Evolutionary conservation across 2,888 invertebrate genomes (phyloP).

Genomic region (Yponomeuta evonymella): DNA sequence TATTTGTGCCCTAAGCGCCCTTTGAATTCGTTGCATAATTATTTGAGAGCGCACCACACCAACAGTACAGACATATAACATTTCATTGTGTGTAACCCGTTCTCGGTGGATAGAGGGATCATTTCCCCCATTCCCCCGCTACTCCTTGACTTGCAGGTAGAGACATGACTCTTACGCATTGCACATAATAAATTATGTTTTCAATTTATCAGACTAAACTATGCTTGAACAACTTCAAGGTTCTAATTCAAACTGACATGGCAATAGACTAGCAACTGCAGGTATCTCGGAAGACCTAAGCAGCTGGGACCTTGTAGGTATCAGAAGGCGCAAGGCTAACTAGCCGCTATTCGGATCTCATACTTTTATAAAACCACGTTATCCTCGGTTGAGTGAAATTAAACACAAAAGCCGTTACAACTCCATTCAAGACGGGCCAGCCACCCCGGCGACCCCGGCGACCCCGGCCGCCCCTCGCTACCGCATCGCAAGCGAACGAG

Average conservation of each 20-base stretch:
- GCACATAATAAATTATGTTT: conserved; percentile 15
- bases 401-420: not conserved
- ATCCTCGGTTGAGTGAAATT: not conserved
- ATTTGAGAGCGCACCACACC: not conserved
- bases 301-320: no score
- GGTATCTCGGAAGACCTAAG: no score
- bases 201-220: not conserved
- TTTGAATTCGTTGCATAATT: not conserved
- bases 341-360: no score
- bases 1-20: no score
- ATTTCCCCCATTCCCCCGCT: conserved; percentile 20
- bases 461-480: not conserved
- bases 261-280: no score
- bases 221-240: not conserved
- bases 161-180: conserved; percentile 37
- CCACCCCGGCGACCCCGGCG: not conserved
- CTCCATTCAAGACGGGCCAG: not conserved
- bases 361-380: no score
- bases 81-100: conserved; percentile 4
- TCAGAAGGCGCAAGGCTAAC: no score
- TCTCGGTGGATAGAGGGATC: conserved; percentile 14
- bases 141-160: conserved; percentile 34
- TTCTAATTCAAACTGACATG: not conserved
- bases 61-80: conserved; percentile 6
- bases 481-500: not conserved